These are phyloP conservation scores for Eolophus roseicapilla DNA, from an alignment of 2,113 vertebrate species.

Conservation along the genomic window DNA sequence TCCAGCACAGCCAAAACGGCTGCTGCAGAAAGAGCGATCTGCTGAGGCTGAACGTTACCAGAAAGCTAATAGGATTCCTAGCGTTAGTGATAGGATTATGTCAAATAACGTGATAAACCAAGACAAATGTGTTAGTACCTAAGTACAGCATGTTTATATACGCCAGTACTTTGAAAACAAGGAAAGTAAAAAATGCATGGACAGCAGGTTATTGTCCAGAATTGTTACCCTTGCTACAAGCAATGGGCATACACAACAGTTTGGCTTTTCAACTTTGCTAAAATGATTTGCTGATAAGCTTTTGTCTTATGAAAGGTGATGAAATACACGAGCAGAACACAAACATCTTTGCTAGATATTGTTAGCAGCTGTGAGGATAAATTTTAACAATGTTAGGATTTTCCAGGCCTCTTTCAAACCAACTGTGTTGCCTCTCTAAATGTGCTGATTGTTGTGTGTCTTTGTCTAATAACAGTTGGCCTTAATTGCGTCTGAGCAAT, in stretches of 20 bases:
- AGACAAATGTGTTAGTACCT: neutral
- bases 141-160: neutral
- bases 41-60: neutral
- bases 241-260: neutral
- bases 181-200: neutral
- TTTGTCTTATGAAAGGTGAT: neutral
- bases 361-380: neutral
- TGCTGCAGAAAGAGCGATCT: neutral
- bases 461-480: neutral
- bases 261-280: neutral
- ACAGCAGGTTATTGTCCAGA: neutral
- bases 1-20: neutral
- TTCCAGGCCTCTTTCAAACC: conserved; percentile 1
- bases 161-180: neutral
- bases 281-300: neutral
- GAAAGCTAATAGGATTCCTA: neutral
- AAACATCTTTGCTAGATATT: neutral
- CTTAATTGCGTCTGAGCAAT: neutral
- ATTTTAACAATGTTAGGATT: neutral
- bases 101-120: neutral
- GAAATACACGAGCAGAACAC: neutral
- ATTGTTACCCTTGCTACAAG: neutral
- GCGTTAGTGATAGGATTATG: neutral
- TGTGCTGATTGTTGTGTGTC: neutral
- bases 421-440: neutral